Evolutionary conservation across 2,888 invertebrate species (phyloP).

Genomic region (Agelastica alni): DNA sequence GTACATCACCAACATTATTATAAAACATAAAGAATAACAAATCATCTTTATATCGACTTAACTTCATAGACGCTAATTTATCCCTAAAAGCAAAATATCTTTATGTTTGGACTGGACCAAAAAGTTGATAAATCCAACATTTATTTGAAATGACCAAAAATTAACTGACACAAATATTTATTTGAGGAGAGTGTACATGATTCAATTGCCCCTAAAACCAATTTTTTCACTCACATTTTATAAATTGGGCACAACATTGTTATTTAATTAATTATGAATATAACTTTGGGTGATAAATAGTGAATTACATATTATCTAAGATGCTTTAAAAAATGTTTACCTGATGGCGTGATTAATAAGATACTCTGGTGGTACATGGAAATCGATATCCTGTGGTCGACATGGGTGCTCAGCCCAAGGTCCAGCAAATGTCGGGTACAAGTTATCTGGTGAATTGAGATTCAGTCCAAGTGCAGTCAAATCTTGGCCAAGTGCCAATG

Average conservation of each 20-base stretch:
- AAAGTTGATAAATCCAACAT: no score
- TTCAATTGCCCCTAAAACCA: no score
- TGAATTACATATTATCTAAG: no score
- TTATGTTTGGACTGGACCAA: no score
- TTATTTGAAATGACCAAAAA: no score
- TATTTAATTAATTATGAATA: no score
- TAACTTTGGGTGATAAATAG: no score
- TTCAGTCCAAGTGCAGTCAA: constrained; percentile 97
- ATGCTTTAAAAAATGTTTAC: constrained; percentile 51
- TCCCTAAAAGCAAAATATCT: constrained; percentile 65
- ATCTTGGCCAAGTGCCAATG: constrained; percentile 96
- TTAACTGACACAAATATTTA: no score
- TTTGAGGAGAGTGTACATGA: no score
- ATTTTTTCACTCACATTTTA: no score
- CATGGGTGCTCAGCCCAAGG: constrained; percentile 98
- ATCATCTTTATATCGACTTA: constrained; percentile 98
- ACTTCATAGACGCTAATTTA: constrained; percentile 92
- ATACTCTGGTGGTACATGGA: constrained; percentile 98
- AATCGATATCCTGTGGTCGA: constrained; percentile 98
- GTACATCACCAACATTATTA: constrained; percentile 96
- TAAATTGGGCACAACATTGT: no score
- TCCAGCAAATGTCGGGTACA: constrained; percentile 98
- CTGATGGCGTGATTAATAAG: constrained; percentile 94
- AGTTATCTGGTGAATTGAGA: constrained; percentile 96
- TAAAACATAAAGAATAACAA: constrained; percentile 99